Percentiles rank a stretch among this genome's conserved stretches.
Conservation (phyloP, 1,140 invertebrate genomes). For the Bilobella aurantiaca region DNA sequence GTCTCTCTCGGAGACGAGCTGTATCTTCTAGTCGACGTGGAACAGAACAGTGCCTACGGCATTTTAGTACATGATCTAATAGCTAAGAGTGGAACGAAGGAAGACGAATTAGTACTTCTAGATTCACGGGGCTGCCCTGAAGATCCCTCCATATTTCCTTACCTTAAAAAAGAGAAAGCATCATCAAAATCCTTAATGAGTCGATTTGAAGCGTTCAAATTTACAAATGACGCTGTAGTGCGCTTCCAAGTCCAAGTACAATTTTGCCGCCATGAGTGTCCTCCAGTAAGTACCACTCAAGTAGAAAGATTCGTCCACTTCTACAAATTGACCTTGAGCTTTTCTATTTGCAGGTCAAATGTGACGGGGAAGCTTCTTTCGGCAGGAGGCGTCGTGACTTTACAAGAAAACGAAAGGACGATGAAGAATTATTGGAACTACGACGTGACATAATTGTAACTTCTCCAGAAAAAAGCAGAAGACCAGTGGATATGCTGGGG, state of each 20-base stretch:
- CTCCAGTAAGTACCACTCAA: conserved; percentile 19
- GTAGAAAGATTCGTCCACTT: background rate
- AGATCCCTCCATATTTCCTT: conserved; percentile 33
- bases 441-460: background rate
- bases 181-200: conserved; percentile 24
- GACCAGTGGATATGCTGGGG: no score
- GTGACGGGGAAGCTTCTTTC: conserved; percentile 30
- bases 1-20: conserved; percentile 32
- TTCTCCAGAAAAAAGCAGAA: no score
- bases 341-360: conserved; percentile 20
- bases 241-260: conserved; percentile 33
- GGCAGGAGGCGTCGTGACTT: conserved; percentile 21
- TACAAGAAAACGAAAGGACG: background rate
- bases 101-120: conserved; percentile 30
- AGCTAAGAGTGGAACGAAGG: conserved; percentile 34
- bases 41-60: conserved; percentile 30
- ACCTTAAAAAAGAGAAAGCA: conserved; percentile 22
- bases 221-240: conserved; percentile 34
- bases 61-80: conserved; percentile 31
- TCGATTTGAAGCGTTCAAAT: conserved; percentile 34
- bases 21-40: conserved; percentile 26
- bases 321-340: background rate
- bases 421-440: background rate
- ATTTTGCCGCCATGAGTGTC: conserved; percentile 32
- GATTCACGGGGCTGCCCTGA: conserved; percentile 30